These are phyloP conservation scores for Epinotia bilunana DNA, from an alignment of 2,888 invertebrate species.

Conservation along the genomic window DNA sequence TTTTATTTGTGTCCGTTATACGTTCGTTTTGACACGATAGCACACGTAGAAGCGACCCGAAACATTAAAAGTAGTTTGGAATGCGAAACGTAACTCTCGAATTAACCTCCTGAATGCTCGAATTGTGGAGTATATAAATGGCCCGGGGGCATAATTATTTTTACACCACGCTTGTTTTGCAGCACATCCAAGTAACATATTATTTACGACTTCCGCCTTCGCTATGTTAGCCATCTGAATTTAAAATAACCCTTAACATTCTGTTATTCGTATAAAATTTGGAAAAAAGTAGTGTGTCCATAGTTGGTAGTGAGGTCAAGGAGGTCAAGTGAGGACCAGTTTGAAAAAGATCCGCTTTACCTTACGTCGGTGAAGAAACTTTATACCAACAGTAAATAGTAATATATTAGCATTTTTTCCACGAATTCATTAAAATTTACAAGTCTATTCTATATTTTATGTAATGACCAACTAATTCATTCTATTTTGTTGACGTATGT, in stretches of 20 bases:
- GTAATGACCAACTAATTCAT: too few species aligned
- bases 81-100: neutral
- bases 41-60: too few species aligned
- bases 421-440: too few species aligned
- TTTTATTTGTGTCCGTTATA: too few species aligned
- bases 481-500: too few species aligned
- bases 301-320: constrained; percentile 19
- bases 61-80: neutral
- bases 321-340: too few species aligned
- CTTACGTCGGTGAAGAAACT: too few species aligned
- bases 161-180: constrained; percentile 64
- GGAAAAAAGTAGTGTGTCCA: constrained; percentile 11
- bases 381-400: too few species aligned
- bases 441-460: too few species aligned
- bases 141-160: constrained; percentile 69
- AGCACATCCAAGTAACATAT: constrained; percentile 71
- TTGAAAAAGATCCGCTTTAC: too few species aligned
- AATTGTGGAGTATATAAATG: constrained; percentile 62
- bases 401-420: too few species aligned
- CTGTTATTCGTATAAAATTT: constrained; percentile 10
- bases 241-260: constrained; percentile 14
- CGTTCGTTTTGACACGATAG: too few species aligned
- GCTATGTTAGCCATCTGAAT: constrained; percentile 20
- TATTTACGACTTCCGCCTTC: constrained; percentile 70
- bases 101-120: constrained; percentile 56